These are phyloP conservation scores for Limnephilus auricula DNA, from an alignment of 2,888 invertebrate genomes.

Conservation along the genomic window DNA sequence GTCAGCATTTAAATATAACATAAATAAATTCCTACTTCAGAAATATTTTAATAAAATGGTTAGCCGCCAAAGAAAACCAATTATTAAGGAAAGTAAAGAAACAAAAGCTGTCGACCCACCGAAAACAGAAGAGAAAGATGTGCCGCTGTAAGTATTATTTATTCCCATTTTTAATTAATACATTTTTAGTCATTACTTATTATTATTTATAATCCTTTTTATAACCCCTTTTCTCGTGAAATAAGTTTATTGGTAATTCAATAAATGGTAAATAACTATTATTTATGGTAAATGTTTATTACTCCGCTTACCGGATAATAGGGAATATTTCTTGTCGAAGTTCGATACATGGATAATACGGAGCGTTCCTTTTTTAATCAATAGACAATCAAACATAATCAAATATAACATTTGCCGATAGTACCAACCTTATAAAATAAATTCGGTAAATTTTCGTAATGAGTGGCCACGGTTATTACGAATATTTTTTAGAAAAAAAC, in stretches of 20 bases:
- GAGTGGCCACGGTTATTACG: too few relatives aligned
- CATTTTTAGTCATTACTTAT: background rate
- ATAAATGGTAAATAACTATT: constrained; percentile 1
- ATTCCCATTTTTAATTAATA: background rate
- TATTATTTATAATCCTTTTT: background rate
- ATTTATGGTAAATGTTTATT: too few relatives aligned
- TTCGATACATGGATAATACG: too few relatives aligned
- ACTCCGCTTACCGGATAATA: too few relatives aligned
- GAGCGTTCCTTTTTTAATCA: too few relatives aligned
- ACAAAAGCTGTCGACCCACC: constrained; percentile 44
- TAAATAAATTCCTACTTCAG: constrained; percentile 2
- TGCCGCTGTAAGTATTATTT: constrained; percentile 47
- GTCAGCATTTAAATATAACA: background rate
- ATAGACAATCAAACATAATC: too few relatives aligned
- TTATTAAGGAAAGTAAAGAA: constrained; percentile 43
- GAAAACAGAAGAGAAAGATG: constrained; percentile 49
- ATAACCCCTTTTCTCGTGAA: background rate
- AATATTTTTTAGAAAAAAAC: too few relatives aligned
- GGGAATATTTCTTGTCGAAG: too few relatives aligned
- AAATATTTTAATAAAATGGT: constrained; percentile 46
- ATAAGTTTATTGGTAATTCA: background rate
- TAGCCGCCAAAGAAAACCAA: constrained; percentile 53
- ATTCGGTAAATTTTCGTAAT: too few relatives aligned
- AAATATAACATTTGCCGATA: too few relatives aligned
- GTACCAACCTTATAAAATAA: too few relatives aligned